Conservation (phyloP, 2,888 invertebrate species). For the Thymelicus sylvestris region DNA sequence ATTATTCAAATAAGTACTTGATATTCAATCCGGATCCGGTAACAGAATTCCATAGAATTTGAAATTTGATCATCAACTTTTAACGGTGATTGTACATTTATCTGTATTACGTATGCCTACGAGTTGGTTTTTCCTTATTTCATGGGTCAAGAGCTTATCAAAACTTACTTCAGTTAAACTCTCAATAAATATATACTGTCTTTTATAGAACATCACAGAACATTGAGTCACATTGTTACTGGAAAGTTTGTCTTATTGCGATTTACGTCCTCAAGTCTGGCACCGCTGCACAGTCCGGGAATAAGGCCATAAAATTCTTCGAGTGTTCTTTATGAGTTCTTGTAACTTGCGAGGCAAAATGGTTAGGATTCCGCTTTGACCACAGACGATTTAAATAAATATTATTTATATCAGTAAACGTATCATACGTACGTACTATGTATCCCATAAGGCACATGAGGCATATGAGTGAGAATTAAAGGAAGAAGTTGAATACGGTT, state of each 20-base stretch:
- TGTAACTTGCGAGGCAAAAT: conserved; percentile 8
- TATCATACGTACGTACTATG: no score
- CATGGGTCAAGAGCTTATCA: not conserved
- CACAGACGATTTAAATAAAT: not conserved
- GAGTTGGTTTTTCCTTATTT: not conserved
- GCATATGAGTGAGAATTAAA: no score
- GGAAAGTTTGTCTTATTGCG: conserved; percentile 4
- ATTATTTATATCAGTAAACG: not conserved
- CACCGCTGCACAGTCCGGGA: conserved; percentile 57
- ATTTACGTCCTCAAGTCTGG: conserved; percentile 41
- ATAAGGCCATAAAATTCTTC: conserved; percentile 62
- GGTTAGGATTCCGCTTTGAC: conserved; percentile 9
- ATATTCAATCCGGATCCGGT: no score
- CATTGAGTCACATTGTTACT: not conserved
- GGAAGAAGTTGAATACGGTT: no score
- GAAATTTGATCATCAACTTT: not conserved
- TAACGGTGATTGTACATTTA: not conserved
- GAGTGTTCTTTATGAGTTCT: conserved; percentile 61
- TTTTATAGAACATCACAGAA: not conserved
- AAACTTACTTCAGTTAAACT: not conserved
- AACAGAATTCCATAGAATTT: no score
- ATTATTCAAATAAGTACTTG: no score
- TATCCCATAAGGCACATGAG: no score
- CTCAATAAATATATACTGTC: not conserved
- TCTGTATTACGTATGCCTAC: conserved; percentile 3